Evolutionary conservation across 2,888 invertebrate species (phyloP), one percentile per base, ranked within the genome.

Genomic region (Idaea dimidiata): DNA sequence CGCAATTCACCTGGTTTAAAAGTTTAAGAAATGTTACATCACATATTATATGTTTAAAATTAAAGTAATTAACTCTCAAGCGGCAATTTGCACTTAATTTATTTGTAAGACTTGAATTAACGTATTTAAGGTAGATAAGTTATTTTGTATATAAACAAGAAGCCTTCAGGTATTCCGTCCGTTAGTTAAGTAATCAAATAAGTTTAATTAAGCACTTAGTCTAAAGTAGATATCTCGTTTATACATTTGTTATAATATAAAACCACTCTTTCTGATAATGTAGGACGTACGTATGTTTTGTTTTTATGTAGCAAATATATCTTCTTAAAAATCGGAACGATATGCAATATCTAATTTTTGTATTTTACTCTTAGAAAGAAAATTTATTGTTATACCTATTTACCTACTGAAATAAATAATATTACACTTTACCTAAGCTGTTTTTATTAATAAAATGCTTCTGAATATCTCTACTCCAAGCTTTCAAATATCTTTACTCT

Each of bases 81-180:
- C 71, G 79, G 80, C 78, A 74, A 63, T 56, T 66, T 64, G 73
- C 66, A 82, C 80, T 80, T 82, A 81, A 75, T 63, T 72, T 65
- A 43, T 61, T 43, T 59, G 67, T 66, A 59, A 53, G 60, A 59
- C 60, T 64, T 18, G 60, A 54, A 59, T 59, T 57, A 56, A 3
- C 55, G n/a, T 43, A n/a, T n/a, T n/a, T 14, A 16, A 32, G 59
- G 6, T 32, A 16, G 54, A 53, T 66, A 66, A 63, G 18, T 58
- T 70, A 58, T 77, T 62, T 14, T 75, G 60, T 78, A 71, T 80
- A 82, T 77, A 83, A 76, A 75, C 68, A 62, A 70, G 73, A 74
- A 80, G 67, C 86, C 88, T 69, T 87, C 86, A 89, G 88, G 73
- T 64, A 83, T 67, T 88, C 90, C 89, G 90, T 89, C 89, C 89